A percentile compares a stretch with the other conserved stretches of the same genome.
phyloP scores from a whole-genome alignment of 2,888 invertebrate genomes.

The Catocala nupta region DNA sequence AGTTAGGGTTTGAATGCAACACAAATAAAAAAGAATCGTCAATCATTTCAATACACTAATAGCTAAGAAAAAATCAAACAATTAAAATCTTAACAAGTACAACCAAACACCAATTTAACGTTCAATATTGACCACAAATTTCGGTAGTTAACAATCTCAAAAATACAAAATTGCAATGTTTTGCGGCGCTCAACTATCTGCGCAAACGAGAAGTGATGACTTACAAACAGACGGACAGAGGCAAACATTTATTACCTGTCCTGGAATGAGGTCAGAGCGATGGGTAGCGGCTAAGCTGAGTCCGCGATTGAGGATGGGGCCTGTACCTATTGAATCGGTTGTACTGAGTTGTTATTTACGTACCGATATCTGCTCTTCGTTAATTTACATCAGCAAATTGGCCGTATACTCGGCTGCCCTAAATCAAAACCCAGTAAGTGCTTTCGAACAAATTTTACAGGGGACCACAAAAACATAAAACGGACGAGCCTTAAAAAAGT shows the following conservation, averaged over 20 bases:
- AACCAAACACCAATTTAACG: slow-evolving; percentile 12
- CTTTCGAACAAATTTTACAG: too few relatives aligned
- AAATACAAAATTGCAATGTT: slow-evolving; percentile 42
- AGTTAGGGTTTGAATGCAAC: too few relatives aligned
- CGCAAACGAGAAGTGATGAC: slow-evolving; percentile 58
- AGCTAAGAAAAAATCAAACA: background rate
- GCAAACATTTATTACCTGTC: slow-evolving; percentile 59
- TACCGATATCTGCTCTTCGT: too few relatives aligned
- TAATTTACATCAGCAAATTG: too few relatives aligned
- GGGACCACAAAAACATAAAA: too few relatives aligned
- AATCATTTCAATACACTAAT: too few relatives aligned
- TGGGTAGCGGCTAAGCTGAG: slow-evolving; percentile 22
- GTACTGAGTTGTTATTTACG: background rate
- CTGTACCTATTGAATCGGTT: slow-evolving; percentile 9
- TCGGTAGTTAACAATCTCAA: slow-evolving; percentile 2
- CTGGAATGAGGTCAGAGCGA: slow-evolving; percentile 46
- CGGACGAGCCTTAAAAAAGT: too few relatives aligned
- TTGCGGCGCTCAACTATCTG: slow-evolving; percentile 37
- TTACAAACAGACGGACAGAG: slow-evolving; percentile 56
- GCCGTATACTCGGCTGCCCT: too few relatives aligned
- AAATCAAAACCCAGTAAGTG: too few relatives aligned
- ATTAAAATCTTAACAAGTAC: background rate
- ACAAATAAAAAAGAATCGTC: too few relatives aligned
- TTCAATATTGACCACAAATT: slow-evolving; percentile 15
- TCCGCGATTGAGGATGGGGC: background rate